Conservation (phyloP, 1,140 invertebrate genomes). For the Araneus ventricosus region DNA sequence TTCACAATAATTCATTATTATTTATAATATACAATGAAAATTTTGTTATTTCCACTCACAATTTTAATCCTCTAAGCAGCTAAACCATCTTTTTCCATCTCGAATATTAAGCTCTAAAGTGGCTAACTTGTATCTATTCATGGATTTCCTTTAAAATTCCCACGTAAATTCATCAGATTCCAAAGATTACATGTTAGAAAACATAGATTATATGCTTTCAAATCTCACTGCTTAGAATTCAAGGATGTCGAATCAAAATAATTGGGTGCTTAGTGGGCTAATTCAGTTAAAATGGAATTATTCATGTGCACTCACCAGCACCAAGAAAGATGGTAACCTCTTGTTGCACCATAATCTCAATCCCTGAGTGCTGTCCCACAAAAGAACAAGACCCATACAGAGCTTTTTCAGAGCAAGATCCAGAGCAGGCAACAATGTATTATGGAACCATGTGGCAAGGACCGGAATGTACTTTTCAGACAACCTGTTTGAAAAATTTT, state of each 20-base stretch:
- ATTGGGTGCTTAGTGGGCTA: too few relatives aligned
- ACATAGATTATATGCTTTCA: not conserved
- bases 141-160: too few relatives aligned
- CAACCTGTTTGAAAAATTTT: not conserved
- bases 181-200: not conserved
- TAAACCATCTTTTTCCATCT: too few relatives aligned
- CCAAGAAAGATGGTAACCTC: constrained; percentile 46
- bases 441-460: not conserved
- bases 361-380: constrained; percentile 54
- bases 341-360: constrained; percentile 48
- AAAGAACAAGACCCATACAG: not conserved
- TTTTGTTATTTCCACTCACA: too few relatives aligned
- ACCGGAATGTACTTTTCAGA: constrained; percentile 42
- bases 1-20: too few relatives aligned
- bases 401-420: constrained; percentile 45
- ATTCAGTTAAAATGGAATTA: not conserved
- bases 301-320: not conserved
- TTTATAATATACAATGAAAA: too few relatives aligned
- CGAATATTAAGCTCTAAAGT: too few relatives aligned
- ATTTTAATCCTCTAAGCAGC: too few relatives aligned
- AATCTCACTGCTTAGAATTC: too few relatives aligned
- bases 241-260: not conserved
- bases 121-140: too few relatives aligned
- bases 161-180: not conserved
- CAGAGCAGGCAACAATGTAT: constrained; percentile 21